A percentile compares a stretch with the other conserved stretches of the same genome.
Evolutionary conservation across 2,113 vertebrate genomes (phyloP).

Genomic region (Asarcornis scutulata): DNA sequence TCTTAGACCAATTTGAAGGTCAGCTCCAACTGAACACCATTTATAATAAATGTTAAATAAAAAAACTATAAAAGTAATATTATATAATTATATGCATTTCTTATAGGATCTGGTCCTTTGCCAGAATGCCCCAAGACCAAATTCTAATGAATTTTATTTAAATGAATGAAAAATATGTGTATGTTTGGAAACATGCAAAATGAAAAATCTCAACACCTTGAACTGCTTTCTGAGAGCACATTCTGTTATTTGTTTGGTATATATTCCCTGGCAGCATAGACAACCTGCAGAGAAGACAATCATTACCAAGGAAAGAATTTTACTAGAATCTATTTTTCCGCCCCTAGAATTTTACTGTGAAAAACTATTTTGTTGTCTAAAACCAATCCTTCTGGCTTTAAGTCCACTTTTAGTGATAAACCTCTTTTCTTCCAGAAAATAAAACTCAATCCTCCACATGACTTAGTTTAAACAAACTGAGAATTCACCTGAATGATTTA

Average conservation of each 20-base stretch:
- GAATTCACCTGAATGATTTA: slow-evolving; percentile 36
- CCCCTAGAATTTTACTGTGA: not conserved
- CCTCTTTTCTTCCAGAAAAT: not conserved
- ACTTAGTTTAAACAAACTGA: slow-evolving; percentile 14
- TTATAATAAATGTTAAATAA: too few relatives aligned
- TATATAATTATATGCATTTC: too few relatives aligned
- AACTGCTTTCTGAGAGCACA: not conserved
- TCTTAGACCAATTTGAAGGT: not conserved
- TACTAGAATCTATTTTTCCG: not conserved
- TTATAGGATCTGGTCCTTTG: not conserved
- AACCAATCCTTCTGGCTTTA: not conserved
- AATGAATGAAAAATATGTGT: not conserved
- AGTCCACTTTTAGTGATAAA: not conserved
- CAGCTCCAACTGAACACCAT: not conserved
- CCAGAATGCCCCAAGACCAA: not conserved
- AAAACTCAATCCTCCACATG: not conserved
- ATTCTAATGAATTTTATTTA: not conserved
- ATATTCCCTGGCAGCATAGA: not conserved
- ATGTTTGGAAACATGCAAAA: not conserved
- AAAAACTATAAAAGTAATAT: too few relatives aligned
- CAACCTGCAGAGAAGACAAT: not conserved
- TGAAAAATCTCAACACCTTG: not conserved
- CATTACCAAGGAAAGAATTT: not conserved
- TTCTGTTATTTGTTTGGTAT: not conserved
- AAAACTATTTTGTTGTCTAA: not conserved